Evolutionary conservation across 92 coral and sea anemone genomes (phyloP).

Genomic region (Pocillopora meandrina): DNA sequence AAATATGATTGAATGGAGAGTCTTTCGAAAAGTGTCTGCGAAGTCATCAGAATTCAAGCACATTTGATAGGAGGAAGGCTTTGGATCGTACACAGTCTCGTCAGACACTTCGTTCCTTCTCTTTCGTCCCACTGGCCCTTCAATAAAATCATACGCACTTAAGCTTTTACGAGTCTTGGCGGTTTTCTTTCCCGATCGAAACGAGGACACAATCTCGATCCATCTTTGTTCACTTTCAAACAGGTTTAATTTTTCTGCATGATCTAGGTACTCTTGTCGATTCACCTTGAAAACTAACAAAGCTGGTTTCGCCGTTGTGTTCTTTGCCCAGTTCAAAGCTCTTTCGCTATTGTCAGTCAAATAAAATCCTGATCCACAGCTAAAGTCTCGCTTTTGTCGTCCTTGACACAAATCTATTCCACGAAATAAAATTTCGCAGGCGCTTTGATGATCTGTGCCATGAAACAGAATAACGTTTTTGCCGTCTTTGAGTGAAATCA

Average conservation of each 20-base stretch:
- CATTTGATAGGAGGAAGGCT: conserved; percentile 53
- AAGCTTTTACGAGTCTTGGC: conserved; percentile 52
- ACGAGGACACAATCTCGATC: conserved; percentile 52
- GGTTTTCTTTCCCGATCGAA: conserved; percentile 48
- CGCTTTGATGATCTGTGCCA: conserved; percentile 75
- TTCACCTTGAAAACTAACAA: conserved; percentile 44
- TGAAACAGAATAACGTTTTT: conserved; percentile 40
- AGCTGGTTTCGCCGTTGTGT: conserved; percentile 62
- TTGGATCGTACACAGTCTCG: conserved; percentile 21
- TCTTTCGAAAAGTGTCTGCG: conserved; percentile 40
- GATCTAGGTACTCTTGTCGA: conserved; percentile 3
- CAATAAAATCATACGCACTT: conserved; percentile 48
- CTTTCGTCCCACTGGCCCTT: conserved; percentile 53
- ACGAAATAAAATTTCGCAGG: conserved; percentile 42
- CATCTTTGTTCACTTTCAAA: conserved; percentile 40
- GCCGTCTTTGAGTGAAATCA: conserved; percentile 3
- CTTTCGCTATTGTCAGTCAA: conserved; percentile 26
- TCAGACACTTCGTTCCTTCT: neutral
- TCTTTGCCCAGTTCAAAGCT: conserved; percentile 48
- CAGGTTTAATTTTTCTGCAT: conserved; percentile 21
- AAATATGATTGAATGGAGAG: conserved; percentile 30
- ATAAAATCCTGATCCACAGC: conserved; percentile 66
- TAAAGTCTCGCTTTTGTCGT: conserved; percentile 60
- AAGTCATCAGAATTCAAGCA: conserved; percentile 62
- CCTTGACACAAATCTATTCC: conserved; percentile 55